Percentiles rank a stretch among this genome's conserved stretches.
phyloP scores from a whole-genome alignment of 2,888 invertebrate genomes.

The Podotricha telesiphe region DNA sequence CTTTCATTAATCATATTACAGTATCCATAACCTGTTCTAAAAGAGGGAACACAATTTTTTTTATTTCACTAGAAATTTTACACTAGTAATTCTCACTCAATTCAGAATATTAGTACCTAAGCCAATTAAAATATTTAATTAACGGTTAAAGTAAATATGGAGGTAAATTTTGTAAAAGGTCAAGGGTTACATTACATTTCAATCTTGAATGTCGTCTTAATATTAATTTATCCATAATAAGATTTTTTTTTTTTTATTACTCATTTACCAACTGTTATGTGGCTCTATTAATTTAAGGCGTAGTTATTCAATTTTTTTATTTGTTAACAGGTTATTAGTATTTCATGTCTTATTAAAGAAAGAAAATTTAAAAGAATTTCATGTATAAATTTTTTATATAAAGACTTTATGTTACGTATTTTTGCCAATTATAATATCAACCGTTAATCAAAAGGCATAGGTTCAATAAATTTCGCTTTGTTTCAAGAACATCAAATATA shows the following conservation, averaged over 20 bases:
- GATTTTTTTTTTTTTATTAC: neutral
- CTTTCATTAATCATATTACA: conserved; percentile 62
- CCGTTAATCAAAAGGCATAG: no score
- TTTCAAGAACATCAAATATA: no score
- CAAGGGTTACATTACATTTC: neutral
- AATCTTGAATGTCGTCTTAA: neutral
- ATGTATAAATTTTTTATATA: no score
- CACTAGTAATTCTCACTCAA: conserved; percentile 11
- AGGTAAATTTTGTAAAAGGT: neutral
- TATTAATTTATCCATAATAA: neutral
- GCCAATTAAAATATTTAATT: neutral
- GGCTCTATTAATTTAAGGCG: no score
- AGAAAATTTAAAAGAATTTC: no score
- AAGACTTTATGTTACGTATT: no score
- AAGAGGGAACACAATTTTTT: conserved; percentile 34
- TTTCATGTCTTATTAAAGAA: no score
- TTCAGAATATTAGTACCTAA: neutral
- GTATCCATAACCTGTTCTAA: conserved; percentile 56
- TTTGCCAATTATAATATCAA: no score
- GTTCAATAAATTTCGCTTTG: no score
- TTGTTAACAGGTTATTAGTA: no score
- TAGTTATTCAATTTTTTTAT: no score
- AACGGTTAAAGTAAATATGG: neutral
- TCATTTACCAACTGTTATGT: neutral
- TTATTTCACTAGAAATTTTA: conserved; percentile 28